A percentile compares a stretch with the other conserved stretches of the same genome.
phyloP scores from a whole-genome alignment of 2,113 vertebrate species.

The Phyllopteryx taeniolatus region DNA sequence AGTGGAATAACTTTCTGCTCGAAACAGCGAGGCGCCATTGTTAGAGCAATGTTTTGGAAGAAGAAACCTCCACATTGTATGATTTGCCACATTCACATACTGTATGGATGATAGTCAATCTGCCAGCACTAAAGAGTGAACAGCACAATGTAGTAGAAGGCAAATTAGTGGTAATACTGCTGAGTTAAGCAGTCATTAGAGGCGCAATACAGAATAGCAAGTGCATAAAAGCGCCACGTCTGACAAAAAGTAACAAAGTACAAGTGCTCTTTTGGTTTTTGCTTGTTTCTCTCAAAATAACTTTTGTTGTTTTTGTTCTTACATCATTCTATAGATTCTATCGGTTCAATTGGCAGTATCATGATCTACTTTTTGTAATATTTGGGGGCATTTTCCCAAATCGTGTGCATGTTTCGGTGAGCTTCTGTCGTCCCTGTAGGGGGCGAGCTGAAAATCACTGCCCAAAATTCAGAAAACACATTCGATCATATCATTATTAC shows the following conservation, averaged over 20 bases:
- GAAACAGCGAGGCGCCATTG: neutral
- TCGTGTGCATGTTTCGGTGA: neutral
- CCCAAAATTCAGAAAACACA: neutral
- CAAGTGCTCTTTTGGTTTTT: slow-evolving; percentile 22
- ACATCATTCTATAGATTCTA: too few relatives aligned
- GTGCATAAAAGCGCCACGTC: neutral
- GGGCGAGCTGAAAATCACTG: neutral
- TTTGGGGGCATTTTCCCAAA: neutral
- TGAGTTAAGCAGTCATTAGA: neutral
- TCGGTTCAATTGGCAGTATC: too few relatives aligned
- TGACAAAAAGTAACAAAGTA: slow-evolving; percentile 4
- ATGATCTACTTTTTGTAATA: neutral
- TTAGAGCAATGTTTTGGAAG: neutral
- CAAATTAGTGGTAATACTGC: slow-evolving; percentile 5
- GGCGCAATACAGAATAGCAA: neutral
- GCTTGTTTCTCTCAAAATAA: slow-evolving; percentile 1
- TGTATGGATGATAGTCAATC: neutral
- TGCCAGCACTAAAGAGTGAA: slow-evolving; percentile 6
- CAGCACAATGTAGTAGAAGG: neutral
- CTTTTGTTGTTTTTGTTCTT: too few relatives aligned
- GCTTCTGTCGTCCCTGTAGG: neutral
- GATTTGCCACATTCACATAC: neutral
- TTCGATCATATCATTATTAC: neutral
- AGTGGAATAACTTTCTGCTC: neutral
- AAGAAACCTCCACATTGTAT: neutral